These are phyloP conservation scores for Drosophila ohnishii DNA, from an alignment of 1,140 invertebrate genomes.

Conservation along the genomic window DNA sequence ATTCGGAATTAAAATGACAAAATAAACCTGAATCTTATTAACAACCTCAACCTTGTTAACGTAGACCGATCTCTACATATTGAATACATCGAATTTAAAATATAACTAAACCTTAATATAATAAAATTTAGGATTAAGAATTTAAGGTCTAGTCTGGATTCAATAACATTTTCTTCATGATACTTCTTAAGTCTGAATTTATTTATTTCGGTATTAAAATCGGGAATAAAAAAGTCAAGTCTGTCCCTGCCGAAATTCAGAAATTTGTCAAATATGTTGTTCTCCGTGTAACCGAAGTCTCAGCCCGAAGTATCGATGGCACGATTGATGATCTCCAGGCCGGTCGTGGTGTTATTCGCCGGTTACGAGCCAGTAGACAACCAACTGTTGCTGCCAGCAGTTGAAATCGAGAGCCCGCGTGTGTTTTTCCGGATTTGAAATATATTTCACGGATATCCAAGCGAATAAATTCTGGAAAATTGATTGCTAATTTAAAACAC, in stretches of 20 bases:
- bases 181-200: neutral
- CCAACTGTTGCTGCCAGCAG: constrained; percentile 73
- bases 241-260: neutral
- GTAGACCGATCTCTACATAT: too few relatives aligned
- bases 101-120: too few relatives aligned
- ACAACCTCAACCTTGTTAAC: too few relatives aligned
- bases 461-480: constrained; percentile 19
- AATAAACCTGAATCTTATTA: too few relatives aligned
- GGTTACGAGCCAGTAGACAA: constrained; percentile 64
- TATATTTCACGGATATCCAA: constrained; percentile 12
- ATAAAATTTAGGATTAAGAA: too few relatives aligned
- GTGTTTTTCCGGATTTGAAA: neutral
- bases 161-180: neutral
- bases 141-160: neutral
- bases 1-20: too few relatives aligned
- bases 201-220: neutral
- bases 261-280: neutral
- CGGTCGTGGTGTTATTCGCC: constrained; percentile 12
- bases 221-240: fast-evolving
- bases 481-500: constrained; percentile 45
- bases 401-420: constrained; percentile 16
- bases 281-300: constrained; percentile 13
- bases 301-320: constrained; percentile 28
- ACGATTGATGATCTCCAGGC: constrained; percentile 26
- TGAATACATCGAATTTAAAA: too few relatives aligned